These are phyloP conservation scores for Ptycholaimellus sp. DNA, from an alignment of 2,888 invertebrate species.

Conservation along the genomic window DNA sequence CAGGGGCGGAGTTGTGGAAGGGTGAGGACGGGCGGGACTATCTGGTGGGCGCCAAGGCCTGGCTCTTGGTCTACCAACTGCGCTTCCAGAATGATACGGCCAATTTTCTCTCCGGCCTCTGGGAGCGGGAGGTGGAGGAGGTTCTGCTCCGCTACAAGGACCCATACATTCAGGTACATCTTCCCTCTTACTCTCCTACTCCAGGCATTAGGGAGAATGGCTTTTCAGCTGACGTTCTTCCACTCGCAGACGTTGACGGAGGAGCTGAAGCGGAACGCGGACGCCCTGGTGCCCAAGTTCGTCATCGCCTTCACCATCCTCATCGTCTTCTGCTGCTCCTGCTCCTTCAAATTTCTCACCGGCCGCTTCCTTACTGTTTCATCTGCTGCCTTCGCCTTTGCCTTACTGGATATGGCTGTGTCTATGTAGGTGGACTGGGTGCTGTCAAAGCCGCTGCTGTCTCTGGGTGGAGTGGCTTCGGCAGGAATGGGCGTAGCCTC, in stretches of 20 bases:
- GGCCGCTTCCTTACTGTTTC: no score
- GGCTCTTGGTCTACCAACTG: constrained; percentile 25
- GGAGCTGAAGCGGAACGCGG: constrained; percentile 70
- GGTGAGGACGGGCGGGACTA: constrained; percentile 7
- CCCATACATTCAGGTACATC: constrained; percentile 13
- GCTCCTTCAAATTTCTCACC: constrained; percentile 42
- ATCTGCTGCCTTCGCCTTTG: constrained; percentile 51
- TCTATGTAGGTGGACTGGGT: constrained; percentile 31
- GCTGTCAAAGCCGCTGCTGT: constrained; percentile 60
- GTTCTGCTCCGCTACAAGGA: constrained; percentile 6
- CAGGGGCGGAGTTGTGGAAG: constrained; percentile 17
- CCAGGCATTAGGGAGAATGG: no score
- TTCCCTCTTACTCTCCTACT: background rate
- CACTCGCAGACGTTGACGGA: constrained; percentile 56
- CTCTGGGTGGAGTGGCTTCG: constrained; percentile 63
- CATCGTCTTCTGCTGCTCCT: constrained; percentile 18
- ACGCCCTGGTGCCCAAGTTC: constrained; percentile 34
- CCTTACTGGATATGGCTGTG: constrained; percentile 13
- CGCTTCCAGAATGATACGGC: constrained; percentile 19
- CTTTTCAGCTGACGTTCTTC: constrained; percentile 21
- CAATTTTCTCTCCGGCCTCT: constrained; percentile 21
- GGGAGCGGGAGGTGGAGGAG: constrained; percentile 15
- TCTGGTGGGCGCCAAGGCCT: constrained; percentile 17
- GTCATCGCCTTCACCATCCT: constrained; percentile 19
- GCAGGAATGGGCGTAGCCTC: constrained; percentile 70